phyloP scores from a whole-genome alignment of 1,140 invertebrate species.

The Bombus difficillimus region DNA sequence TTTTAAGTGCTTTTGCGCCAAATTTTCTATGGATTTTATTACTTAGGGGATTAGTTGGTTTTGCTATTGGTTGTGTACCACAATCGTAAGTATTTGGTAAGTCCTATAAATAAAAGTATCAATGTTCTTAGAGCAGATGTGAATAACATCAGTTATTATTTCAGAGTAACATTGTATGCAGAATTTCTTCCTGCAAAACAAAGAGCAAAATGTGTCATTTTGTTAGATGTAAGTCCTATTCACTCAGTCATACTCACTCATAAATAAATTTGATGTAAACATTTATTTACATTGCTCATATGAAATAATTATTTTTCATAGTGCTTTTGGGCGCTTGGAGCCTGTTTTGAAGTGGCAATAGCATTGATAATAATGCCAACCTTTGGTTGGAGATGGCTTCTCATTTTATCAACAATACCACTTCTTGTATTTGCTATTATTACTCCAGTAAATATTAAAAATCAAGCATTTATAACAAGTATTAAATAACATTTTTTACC shows the following conservation, averaged over 20 bases:
- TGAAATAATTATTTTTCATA: constrained; percentile 81
- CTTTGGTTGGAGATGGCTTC: constrained; percentile 95
- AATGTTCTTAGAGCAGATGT: background rate
- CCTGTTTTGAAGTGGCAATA: constrained; percentile 95
- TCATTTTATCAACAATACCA: constrained; percentile 94
- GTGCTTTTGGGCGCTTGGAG: constrained; percentile 98
- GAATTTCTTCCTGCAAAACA: constrained; percentile 97
- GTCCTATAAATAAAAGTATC: constrained; percentile 30
- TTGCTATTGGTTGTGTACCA: constrained; percentile 97
- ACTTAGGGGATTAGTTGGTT: constrained; percentile 95
- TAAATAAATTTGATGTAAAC: constrained; percentile 6
- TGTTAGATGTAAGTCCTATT: constrained; percentile 92
- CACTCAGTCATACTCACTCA: constrained; percentile 3
- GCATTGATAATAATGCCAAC: constrained; percentile 96
- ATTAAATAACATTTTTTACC: background rate
- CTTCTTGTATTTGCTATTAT: constrained; percentile 92
- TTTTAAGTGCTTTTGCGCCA: constrained; percentile 94
- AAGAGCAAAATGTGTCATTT: constrained; percentile 95
- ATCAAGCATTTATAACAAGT: constrained; percentile 1
- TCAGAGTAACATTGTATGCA: constrained; percentile 96
- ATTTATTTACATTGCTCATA: background rate
- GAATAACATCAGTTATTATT: constrained; percentile 46
- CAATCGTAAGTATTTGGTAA: constrained; percentile 92
- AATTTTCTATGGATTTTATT: constrained; percentile 96
- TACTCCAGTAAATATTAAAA: constrained; percentile 86